A percentile compares a stretch with the other conserved stretches of the same genome.
Conservation (phyloP, 2,888 invertebrate species). For the Dioctria rufipes region DNA sequence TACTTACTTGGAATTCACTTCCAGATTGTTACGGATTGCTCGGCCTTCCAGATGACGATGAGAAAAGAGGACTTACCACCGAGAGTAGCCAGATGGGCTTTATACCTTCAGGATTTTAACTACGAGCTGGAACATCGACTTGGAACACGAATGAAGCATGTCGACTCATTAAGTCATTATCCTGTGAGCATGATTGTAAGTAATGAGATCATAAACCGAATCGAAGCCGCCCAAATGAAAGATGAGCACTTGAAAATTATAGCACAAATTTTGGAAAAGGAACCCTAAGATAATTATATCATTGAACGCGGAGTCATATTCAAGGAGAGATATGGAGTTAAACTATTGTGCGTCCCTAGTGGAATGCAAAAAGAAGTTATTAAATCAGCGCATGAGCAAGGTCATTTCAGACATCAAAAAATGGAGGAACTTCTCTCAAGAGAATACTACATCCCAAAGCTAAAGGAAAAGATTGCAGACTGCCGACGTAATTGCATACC, state of each 20-base stretch:
- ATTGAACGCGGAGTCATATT: not conserved
- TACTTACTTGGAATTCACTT: too few relatives aligned
- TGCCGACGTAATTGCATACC: not conserved
- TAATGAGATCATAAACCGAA: too few relatives aligned
- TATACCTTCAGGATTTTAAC: slow-evolving; percentile 3
- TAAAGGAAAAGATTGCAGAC: not conserved
- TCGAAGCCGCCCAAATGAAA: too few relatives aligned
- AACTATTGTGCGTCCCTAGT: not conserved
- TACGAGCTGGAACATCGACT: slow-evolving; percentile 58
- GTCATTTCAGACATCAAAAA: not conserved
- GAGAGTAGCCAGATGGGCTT: too few relatives aligned
- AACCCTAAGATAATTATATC: too few relatives aligned
- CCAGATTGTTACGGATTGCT: too few relatives aligned
- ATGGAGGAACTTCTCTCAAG: not conserved
- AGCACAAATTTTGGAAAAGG: too few relatives aligned
- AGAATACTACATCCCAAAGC: not conserved
- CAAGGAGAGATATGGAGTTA: not conserved
- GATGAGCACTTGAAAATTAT: too few relatives aligned
- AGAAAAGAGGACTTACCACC: too few relatives aligned
- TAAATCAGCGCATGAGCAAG: not conserved
- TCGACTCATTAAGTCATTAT: too few relatives aligned
- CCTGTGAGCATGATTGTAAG: too few relatives aligned
- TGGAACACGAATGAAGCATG: not conserved
- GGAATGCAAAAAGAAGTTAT: not conserved
- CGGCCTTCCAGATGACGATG: too few relatives aligned